Evolutionary conservation across 2,888 invertebrate species (phyloP).

Genomic region (Scaptomyza polygonia): DNA sequence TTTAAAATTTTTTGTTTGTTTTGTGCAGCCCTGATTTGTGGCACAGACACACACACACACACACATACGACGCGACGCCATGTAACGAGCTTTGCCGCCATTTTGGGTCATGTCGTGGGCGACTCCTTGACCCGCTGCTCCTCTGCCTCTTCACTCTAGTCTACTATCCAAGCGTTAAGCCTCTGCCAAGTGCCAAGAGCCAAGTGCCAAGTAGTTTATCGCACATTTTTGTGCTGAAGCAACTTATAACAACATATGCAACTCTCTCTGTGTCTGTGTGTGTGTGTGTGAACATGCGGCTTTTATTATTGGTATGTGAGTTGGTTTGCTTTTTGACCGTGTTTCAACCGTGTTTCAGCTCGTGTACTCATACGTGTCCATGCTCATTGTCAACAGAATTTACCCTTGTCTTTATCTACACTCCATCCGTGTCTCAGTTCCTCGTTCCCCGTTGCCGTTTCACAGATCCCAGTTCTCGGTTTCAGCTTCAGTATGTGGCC

Average conservation of each 20-base stretch:
- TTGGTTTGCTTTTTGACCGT: constrained; percentile 52
- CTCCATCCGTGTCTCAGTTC: not conserved
- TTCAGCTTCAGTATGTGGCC: constrained; percentile 11
- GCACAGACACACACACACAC: constrained; percentile 16
- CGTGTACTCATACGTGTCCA: constrained; percentile 56
- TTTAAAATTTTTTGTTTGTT: not conserved
- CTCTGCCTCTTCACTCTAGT: not conserved
- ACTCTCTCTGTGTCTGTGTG: constrained; percentile 17
- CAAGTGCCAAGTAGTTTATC: constrained; percentile 75
- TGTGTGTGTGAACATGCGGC: constrained; percentile 43
- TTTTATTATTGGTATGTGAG: constrained; percentile 48
- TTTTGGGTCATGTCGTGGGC: constrained; percentile 37
- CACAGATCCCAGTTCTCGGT: constrained; percentile 6
- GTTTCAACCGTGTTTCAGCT: constrained; percentile 41
- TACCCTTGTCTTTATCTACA: constrained; percentile 10
- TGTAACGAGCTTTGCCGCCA: constrained; percentile 25
- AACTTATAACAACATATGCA: constrained; percentile 71
- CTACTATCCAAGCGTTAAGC: constrained; percentile 11
- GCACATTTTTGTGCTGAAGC: constrained; percentile 61
- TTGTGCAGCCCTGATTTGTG: constrained; percentile 43
- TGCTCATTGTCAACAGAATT: constrained; percentile 25
- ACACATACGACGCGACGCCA: not conserved
- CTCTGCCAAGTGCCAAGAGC: constrained; percentile 46
- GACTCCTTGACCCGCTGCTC: constrained; percentile 44
- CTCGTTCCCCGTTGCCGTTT: not conserved